These are phyloP conservation scores for Drosophila bifasciata DNA, from an alignment of 1,140 invertebrate species.

Conservation along the genomic window DNA sequence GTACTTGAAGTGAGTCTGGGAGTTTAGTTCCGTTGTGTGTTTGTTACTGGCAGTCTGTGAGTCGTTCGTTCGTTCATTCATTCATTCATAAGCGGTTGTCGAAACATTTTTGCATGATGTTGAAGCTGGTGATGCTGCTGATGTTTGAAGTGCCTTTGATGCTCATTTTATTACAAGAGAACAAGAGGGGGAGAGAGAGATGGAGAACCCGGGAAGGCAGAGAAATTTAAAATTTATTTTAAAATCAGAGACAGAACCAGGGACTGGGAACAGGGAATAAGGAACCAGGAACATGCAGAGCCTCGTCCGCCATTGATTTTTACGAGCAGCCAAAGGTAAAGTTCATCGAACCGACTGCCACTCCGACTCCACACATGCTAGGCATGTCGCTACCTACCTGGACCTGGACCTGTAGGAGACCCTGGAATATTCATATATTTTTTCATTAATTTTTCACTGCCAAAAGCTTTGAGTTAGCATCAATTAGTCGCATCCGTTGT, in stretches of 20 bases:
- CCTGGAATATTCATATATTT: slow-evolving; percentile 41
- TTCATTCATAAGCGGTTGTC: slow-evolving; percentile 70
- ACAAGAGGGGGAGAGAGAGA: no score
- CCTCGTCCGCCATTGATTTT: slow-evolving; percentile 71
- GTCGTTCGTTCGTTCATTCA: slow-evolving; percentile 43
- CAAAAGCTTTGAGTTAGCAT: slow-evolving; percentile 59
- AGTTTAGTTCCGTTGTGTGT: slow-evolving; percentile 37
- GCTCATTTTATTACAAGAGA: slow-evolving; percentile 57
- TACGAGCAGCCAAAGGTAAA: slow-evolving; percentile 69
- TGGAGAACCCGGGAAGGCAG: not conserved
- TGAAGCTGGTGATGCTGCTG: slow-evolving; percentile 48
- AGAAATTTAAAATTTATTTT: slow-evolving; percentile 67
- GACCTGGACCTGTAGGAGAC: slow-evolving; percentile 22
- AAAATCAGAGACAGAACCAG: slow-evolving; percentile 45
- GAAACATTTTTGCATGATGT: slow-evolving; percentile 40
- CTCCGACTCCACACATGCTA: slow-evolving; percentile 14
- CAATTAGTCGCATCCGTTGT: slow-evolving; percentile 74
- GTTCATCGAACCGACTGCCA: slow-evolving; percentile 61
- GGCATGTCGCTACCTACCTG: slow-evolving; percentile 18
- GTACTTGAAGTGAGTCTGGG: slow-evolving; percentile 64
- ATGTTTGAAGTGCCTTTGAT: slow-evolving; percentile 81
- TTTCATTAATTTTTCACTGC: slow-evolving; percentile 63
- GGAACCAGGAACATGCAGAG: not conserved
- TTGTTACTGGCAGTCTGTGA: slow-evolving; percentile 44
- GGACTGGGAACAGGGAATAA: no score